These are phyloP conservation scores for Malthinus seriepunctatus DNA, from an alignment of 2,888 invertebrate species.

Conservation along the genomic window DNA sequence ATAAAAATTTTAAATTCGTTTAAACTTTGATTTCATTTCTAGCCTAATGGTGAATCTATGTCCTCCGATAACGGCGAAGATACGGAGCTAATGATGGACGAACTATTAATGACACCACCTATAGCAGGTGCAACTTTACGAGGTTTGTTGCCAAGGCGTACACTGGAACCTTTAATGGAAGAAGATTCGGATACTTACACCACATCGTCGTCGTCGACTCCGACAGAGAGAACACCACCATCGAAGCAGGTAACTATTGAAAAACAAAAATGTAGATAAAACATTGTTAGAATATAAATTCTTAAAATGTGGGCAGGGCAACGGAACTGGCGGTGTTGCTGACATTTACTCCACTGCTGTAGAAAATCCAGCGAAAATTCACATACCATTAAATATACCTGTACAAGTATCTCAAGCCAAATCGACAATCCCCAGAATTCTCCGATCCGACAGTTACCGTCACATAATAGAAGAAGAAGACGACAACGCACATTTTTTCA, in stretches of 20 bases:
- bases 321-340: constrained; percentile 57
- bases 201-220: constrained; percentile 49
- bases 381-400: constrained; percentile 22
- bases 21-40: not conserved
- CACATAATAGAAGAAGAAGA: constrained; percentile 51
- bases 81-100: constrained; percentile 81
- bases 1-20: not conserved
- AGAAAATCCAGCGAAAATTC: constrained; percentile 38
- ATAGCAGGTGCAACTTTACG: constrained; percentile 73
- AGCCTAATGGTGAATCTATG: constrained; percentile 44
- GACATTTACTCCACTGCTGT: constrained; percentile 59
- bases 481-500: constrained; percentile 49
- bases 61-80: constrained; percentile 75
- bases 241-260: constrained; percentile 53
- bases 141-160: constrained; percentile 72
- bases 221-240: constrained; percentile 48
- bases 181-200: constrained; percentile 77
- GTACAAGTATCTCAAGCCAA: constrained; percentile 28
- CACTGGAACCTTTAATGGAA: constrained; percentile 81
- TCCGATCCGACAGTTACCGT: constrained; percentile 57
- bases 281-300: constrained; percentile 38
- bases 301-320: constrained; percentile 56
- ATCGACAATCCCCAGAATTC: constrained; percentile 53
- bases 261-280: constrained; percentile 53
- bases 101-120: constrained; percentile 75